These are phyloP conservation scores for Felis chaus DNA, from an alignment of 2,113 vertebrate species.

Conservation along the genomic window DNA sequence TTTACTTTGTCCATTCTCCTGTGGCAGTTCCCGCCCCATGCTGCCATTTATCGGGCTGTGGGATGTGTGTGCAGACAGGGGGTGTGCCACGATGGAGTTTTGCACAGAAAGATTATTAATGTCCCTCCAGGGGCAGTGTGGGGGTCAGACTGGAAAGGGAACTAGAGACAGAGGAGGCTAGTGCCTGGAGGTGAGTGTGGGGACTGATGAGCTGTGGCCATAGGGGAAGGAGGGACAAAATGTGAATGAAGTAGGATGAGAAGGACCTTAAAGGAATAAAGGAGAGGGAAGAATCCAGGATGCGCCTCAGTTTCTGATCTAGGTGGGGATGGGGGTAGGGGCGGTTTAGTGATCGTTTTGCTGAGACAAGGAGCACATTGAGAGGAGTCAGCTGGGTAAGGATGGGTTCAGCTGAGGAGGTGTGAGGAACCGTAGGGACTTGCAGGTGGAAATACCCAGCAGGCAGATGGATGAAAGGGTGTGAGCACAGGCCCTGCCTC, in stretches of 20 bases:
- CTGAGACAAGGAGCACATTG: not conserved
- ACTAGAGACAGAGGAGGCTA: not conserved
- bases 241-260: too few relatives aligned
- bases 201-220: too few relatives aligned
- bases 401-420: not conserved
- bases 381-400: not conserved
- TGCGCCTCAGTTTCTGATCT: not conserved
- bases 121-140: not conserved
- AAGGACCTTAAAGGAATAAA: not conserved
- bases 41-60: not conserved
- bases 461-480: too few relatives aligned
- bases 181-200: rapidly evolving
- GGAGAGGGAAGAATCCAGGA: not conserved
- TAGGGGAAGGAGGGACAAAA: not conserved
- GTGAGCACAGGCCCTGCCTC: not conserved
- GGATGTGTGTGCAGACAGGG: not conserved
- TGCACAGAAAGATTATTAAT: not conserved
- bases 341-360: not conserved
- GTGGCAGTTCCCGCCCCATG: not conserved
- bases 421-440: not conserved
- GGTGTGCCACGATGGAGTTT: rapidly evolving
- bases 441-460: not conserved
- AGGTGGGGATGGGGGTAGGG: too few relatives aligned
- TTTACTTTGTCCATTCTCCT: not conserved
- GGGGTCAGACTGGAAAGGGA: not conserved